Evolutionary conservation across 2,113 vertebrate genomes (phyloP).

Genomic region (Bubo scandiacus): DNA sequence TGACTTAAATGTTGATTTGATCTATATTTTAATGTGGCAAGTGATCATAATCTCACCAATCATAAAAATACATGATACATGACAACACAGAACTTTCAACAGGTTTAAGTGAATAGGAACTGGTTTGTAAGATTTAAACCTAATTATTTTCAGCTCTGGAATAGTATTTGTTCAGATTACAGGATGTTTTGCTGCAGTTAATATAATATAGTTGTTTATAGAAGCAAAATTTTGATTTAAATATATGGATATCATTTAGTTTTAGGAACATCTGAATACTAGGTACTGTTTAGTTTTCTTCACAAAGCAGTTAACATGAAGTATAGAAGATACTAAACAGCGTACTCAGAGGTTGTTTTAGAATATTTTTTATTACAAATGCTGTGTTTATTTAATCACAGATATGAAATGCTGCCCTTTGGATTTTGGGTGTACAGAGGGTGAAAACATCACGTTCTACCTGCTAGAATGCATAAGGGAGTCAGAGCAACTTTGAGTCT

Average conservation of each 20-base stretch:
- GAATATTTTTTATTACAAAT: background rate
- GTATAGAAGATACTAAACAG: background rate
- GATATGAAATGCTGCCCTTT: background rate
- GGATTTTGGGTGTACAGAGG: background rate
- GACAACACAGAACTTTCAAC: background rate
- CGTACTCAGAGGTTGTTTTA: background rate
- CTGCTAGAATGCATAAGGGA: background rate
- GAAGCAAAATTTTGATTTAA: background rate
- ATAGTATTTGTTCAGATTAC: background rate
- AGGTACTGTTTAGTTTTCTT: background rate
- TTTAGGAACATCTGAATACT: background rate
- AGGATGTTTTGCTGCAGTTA: background rate
- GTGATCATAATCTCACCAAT: background rate
- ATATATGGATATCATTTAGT: background rate
- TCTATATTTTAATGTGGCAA: background rate
- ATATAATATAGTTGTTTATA: background rate
- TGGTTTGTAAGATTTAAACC: background rate
- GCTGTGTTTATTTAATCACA: background rate
- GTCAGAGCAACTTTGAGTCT: background rate
- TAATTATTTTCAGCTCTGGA: background rate
- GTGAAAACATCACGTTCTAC: background rate
- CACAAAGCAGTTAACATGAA: background rate
- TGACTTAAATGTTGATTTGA: background rate
- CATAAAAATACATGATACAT: background rate
- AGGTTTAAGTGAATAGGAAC: background rate